Base-by-base conservation (phyloP, 2,888 invertebrate genomes). In the Clitarchus hookeri region DNA sequence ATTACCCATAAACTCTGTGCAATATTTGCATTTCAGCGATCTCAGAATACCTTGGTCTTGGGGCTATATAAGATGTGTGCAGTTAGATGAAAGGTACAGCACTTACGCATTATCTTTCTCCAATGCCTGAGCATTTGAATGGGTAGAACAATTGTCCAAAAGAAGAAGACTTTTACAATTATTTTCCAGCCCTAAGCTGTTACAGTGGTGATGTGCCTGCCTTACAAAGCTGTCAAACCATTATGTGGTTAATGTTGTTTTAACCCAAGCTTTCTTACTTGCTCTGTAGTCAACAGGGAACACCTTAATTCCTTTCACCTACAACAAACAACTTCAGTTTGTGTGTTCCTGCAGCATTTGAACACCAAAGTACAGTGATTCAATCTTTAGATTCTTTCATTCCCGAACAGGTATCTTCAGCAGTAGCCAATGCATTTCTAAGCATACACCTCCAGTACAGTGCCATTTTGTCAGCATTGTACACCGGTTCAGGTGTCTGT, bases 201-300 rank as follows among this genome's bases (percentile, higher is more conserved):
- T 65, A 65, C 65, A 65, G 19, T 65, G 65, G 11, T 65, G 65
- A 65, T 19, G 19, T 65, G 65, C 65, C 65, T 65, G 65, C 65
- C 19, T 65, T 65, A 65, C 65, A 65, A 65, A 65, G 19, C 65
- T 65, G 65, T 65, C 65, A 65, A 65, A 65, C 65, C 65, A 65
- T 65, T 65, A 8, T 65, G 65, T 65, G 65, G 65, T 65, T 65
- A 65, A 65, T 19, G 65, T n/a, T 65, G 65, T 65, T 65, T 8
- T 65, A 65, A 65, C 19, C 65, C 65, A 65, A 65, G 23, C 65
- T 65, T 65, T 9, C 6, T 65, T 65, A 65, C 65, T 65, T 65
- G 65, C 65, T 19, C 65, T 65, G 65, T 65, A 65, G 16, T 65
- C 65, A 65, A 65, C 65, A 12, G 65, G 65, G 16, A 65, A 65